phyloP scores from a whole-genome alignment of 2,797 vertebrate genomes.

The Allobates femoralis region DNA sequence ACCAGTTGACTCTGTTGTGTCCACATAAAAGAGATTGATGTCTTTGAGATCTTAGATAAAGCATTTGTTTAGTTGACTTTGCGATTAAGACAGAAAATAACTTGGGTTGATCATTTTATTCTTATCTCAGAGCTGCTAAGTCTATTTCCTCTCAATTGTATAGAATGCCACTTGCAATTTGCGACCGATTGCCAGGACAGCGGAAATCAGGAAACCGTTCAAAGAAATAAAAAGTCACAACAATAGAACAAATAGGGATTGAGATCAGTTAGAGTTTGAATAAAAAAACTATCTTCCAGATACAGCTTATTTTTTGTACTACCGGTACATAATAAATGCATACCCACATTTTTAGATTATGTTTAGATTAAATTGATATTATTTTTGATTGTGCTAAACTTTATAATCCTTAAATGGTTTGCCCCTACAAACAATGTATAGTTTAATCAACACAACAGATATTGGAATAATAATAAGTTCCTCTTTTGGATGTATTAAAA shows the following conservation, averaged over 20 bases:
- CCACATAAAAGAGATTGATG: constrained; percentile 1
- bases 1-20: not conserved
- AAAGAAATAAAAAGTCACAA: not conserved
- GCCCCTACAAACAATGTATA: too few relatives aligned
- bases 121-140: constrained; percentile 10
- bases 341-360: not conserved
- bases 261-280: not conserved
- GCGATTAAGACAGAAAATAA: constrained; percentile 4
- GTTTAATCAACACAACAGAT: too few relatives aligned
- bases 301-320: not conserved
- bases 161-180: constrained; percentile 26
- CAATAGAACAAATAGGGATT: not conserved
- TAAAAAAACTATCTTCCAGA: not conserved
- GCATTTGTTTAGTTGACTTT: constrained; percentile 5
- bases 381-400: too few relatives aligned
- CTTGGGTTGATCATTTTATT: constrained; percentile 6
- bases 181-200: not conserved
- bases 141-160: constrained; percentile 42
- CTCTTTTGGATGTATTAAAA: too few relatives aligned
- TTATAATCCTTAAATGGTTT: too few relatives aligned
- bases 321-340: not conserved
- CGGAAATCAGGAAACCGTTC: not conserved
- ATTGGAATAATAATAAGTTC: too few relatives aligned
- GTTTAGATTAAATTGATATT: too few relatives aligned
- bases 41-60: not conserved